These are phyloP conservation scores for Anastatus disparis DNA, from an alignment of 1,140 invertebrate genomes.

Conservation along the genomic window DNA sequence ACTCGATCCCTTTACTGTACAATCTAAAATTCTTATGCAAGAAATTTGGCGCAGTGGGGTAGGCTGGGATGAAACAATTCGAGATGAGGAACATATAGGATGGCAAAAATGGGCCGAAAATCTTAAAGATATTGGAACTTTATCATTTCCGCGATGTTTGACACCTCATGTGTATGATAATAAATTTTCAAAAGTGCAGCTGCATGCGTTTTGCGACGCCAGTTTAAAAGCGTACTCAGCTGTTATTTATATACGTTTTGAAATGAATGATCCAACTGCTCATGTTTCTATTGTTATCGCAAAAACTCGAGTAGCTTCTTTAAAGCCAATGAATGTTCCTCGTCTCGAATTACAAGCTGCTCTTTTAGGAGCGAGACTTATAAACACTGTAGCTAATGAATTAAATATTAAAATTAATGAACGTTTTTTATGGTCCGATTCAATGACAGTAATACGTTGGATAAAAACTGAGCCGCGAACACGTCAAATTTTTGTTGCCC, in stretches of 20 bases:
- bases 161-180: not conserved
- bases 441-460: not conserved
- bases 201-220: slow-evolving; percentile 9
- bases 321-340: not conserved
- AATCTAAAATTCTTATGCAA: not conserved
- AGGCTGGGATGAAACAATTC: not conserved
- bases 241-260: not conserved
- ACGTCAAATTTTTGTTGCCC: not conserved
- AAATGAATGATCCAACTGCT: not conserved
- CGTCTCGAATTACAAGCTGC: not conserved
- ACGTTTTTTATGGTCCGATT: not conserved
- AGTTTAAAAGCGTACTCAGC: not conserved
- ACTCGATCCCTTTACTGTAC: not conserved
- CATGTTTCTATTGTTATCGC: not conserved
- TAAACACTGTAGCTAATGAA: not conserved
- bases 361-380: not conserved
- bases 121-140: not conserved
- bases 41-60: slow-evolving; percentile 6
- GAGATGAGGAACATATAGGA: not conserved
- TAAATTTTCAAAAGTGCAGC: not conserved
- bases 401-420: not conserved
- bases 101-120: not conserved
- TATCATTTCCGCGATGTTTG: not conserved
- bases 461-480: not conserved
- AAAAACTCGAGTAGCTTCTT: not conserved